Percentiles rank a stretch among this genome's conserved stretches.
Conservation (phyloP, 2,113 vertebrate genomes). For the Anas platyrhynchos region DNA sequence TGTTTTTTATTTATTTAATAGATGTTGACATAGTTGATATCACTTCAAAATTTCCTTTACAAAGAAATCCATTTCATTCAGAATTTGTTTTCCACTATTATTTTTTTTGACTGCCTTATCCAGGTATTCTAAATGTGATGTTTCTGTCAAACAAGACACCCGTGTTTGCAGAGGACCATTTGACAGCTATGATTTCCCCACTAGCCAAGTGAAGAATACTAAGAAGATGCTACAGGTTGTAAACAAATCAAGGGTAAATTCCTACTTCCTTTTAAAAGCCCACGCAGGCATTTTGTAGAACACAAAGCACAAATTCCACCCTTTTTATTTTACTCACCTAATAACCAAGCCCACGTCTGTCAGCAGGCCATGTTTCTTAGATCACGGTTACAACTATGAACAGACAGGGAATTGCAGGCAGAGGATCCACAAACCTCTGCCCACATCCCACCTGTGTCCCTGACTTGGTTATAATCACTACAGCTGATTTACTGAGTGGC, state of each 20-base stretch:
- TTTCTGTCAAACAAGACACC: slow-evolving; percentile 3
- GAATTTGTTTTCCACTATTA: not conserved
- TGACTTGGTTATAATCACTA: not conserved
- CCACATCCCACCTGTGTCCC: fast-evolving
- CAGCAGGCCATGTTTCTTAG: not conserved
- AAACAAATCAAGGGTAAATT: not conserved
- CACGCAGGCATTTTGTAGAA: not conserved
- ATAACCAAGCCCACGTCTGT: not conserved
- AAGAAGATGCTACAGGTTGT: not conserved
- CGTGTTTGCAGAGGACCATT: not conserved
- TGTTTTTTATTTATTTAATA: not conserved
- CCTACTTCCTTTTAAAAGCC: not conserved
- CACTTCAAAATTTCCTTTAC: not conserved
- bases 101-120: not conserved
- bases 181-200: not conserved
- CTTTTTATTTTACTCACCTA: not conserved
- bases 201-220: not conserved
- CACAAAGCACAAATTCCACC: not conserved
- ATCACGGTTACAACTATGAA: fast-evolving
- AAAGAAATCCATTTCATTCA: not conserved
- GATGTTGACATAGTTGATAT: not conserved
- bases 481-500: not conserved
- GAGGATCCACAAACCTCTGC: not conserved
- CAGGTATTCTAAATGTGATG: slow-evolving; percentile 12
- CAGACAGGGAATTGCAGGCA: not conserved